Conservation (phyloP, 2,113 vertebrate species). For the Isichthys henryi region DNA sequence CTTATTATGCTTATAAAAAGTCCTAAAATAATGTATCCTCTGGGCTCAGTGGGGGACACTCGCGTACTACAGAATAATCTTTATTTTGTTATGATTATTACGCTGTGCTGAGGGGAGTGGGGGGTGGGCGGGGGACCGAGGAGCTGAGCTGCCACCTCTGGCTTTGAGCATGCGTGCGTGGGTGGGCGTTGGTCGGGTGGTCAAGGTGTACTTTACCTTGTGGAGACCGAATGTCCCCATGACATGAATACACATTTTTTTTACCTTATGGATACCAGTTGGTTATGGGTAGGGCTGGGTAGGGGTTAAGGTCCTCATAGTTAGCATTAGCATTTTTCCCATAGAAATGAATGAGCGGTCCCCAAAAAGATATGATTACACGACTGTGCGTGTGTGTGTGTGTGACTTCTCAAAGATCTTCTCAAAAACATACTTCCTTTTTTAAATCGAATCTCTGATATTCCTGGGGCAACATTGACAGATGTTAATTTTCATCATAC, state of each 20-base stretch:
- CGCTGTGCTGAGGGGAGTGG: neutral
- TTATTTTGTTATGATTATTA: neutral
- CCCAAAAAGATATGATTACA: no score
- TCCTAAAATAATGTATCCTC: neutral
- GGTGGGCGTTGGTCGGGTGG: neutral
- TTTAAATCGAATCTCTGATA: neutral
- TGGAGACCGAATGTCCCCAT: no score
- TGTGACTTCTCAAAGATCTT: neutral
- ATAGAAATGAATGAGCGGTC: no score
- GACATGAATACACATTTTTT: no score
- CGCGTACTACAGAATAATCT: neutral
- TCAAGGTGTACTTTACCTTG: no score
- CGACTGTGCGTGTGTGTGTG: neutral
- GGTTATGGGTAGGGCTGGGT: no score
- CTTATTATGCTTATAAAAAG: neutral
- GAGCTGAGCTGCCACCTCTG: neutral
- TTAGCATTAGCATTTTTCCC: no score
- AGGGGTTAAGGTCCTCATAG: no score
- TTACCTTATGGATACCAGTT: no score
- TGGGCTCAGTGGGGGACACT: neutral
- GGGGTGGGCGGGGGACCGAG: no score
- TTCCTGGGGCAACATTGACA: conserved; percentile 17
- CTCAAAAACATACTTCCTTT: neutral
- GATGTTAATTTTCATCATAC: conserved; percentile 28
- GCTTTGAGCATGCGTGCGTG: neutral